These are phyloP conservation scores for Crossocerus cetratus DNA, from an alignment of 2,888 invertebrate species.

Conservation along the genomic window DNA sequence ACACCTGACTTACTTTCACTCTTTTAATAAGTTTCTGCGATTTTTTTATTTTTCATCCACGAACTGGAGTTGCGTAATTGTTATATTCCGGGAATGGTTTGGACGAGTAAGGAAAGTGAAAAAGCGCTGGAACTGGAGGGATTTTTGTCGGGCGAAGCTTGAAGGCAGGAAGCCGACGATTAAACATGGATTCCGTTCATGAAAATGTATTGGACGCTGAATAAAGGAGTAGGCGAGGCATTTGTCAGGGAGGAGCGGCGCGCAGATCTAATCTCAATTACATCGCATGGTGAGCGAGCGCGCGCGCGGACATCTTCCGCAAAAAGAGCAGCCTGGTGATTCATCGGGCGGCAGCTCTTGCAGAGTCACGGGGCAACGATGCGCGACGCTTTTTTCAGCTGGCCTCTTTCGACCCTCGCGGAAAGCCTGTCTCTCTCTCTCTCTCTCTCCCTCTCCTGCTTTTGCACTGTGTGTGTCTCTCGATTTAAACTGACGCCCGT, in stretches of 20 bases:
- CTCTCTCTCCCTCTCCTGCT: background rate
- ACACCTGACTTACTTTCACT: no score
- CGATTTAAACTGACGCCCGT: background rate
- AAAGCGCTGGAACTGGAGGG: no score
- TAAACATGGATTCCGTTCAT: background rate
- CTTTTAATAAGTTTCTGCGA: no score
- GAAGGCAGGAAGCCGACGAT: background rate
- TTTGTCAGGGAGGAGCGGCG: background rate
- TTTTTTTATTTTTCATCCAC: no score
- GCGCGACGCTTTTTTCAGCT: conserved; percentile 3
- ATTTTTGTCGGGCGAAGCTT: no score
- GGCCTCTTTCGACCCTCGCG: background rate
- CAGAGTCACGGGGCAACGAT: conserved; percentile 6
- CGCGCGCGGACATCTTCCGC: background rate
- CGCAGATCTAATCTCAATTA: conserved; percentile 12
- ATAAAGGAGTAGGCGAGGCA: conserved; percentile 4
- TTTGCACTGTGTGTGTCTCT: background rate
- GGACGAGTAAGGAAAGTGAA: no score
- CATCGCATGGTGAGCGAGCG: no score
- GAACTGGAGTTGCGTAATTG: no score
- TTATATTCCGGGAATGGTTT: no score
- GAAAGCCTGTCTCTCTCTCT: background rate
- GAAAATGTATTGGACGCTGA: background rate
- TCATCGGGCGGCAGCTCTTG: conserved; percentile 12
- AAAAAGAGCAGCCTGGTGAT: conserved; percentile 17